These are phyloP conservation scores for Chloropsis cyanopogon DNA, from an alignment of 2,113 vertebrate species.

Conservation along the genomic window DNA sequence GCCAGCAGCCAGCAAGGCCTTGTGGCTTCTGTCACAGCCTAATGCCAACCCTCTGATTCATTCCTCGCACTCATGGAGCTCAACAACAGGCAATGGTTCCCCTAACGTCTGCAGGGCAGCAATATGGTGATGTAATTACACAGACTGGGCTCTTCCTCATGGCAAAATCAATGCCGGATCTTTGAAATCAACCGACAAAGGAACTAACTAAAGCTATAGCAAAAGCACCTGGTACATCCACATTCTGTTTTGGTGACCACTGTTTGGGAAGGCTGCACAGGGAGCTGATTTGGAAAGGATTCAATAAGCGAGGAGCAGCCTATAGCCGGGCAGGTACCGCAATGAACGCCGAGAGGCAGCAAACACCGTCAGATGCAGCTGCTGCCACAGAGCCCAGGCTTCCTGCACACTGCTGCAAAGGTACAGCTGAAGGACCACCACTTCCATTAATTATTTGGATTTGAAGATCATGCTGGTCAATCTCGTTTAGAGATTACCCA, in stretches of 20 bases:
- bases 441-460: background rate
- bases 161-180: background rate
- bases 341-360: background rate
- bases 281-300: background rate
- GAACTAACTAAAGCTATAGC: background rate
- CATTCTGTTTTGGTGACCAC: accelerated
- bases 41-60: background rate
- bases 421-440: background rate
- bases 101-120: background rate
- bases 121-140: accelerated
- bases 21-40: background rate
- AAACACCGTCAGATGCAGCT: accelerated
- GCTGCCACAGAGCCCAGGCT: background rate
- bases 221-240: background rate
- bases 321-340: background rate
- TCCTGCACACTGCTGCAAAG: background rate
- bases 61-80: background rate
- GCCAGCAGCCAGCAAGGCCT: background rate
- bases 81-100: background rate
- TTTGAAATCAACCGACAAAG: background rate
- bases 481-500: background rate
- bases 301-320: background rate
- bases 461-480: accelerated
- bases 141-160: background rate
- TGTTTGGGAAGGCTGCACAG: background rate